Base-by-base conservation (phyloP, 2,888 invertebrate genomes). In the Clepsis dumicolana region DNA sequence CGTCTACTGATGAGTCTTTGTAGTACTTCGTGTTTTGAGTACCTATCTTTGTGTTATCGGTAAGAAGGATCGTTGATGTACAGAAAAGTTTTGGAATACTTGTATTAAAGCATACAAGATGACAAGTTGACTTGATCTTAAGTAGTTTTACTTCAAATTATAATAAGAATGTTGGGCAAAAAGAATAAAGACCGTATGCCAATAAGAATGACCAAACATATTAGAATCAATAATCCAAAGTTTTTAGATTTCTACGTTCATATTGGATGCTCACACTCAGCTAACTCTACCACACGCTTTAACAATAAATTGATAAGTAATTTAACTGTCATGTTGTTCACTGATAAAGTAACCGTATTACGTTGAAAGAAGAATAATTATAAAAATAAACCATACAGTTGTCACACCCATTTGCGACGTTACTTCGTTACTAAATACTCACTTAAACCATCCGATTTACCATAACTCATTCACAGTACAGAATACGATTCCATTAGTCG, bases 401-500 rank as follows among this genome's bases (percentile, higher is more conserved):
- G 32, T 32, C 32, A 2, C 7, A 32, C 10, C 10, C 32, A 32
- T 12, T n/a, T 29, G 29, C 7, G 7, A 29, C 29, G 29, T 35
- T 12, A 35, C 35, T 10, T 35, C 12, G 3, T 7, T 7, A 35
- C 29, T 35, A 5, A 44, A 18, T 16, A 44, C 38, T 32, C 2
- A 18, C 18, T 44, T 44, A 44, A 44, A 44, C 5, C 7, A 16
- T 44, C 7, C 44, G 0, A 18, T 18, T 8, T 3, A 41, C 44
- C 4, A 12, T 38, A 8, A n/a, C 4, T 0, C 35, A 57, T 12
- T 32, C 16, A 21, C 50, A 35, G 68, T 70, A 71, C 67, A 72
- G 64, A 70, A 74, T 74, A 74, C 71, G 64, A 60, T 65, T 73
- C 76, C 78, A 75, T 79, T 81, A 74, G 79, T 80, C 77, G 84